A percentile compares a stretch with the other conserved stretches of the same genome.
Evolutionary conservation across 2,797 vertebrate species (phyloP).

Genomic region (Antennarius maculatus): DNA sequence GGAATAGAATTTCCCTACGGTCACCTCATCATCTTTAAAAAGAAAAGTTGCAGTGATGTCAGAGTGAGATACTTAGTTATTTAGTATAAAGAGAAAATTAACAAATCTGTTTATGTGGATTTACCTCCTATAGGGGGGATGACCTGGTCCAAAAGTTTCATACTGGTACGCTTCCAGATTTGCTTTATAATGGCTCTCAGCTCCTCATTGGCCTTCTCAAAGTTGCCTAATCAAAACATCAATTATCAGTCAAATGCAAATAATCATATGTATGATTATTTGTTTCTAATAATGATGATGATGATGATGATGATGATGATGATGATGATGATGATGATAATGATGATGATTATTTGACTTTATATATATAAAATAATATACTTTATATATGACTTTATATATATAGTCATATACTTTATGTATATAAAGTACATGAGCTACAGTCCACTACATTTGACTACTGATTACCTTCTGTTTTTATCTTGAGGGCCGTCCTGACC

Average conservation of each 20-base stretch:
- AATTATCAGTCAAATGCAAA: background rate
- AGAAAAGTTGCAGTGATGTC: slow-evolving; percentile 18
- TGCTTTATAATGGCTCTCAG: slow-evolving; percentile 95
- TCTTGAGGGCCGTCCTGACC: slow-evolving; percentile 96
- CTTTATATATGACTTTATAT: background rate
- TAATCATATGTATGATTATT: background rate
- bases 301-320: too few relatives aligned
- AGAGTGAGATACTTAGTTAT: background rate
- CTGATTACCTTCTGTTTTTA: slow-evolving; percentile 94
- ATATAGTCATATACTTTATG: slow-evolving; percentile 2
- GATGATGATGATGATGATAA: too few relatives aligned
- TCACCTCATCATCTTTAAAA: slow-evolving; percentile 95
- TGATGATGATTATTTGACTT: too few relatives aligned
- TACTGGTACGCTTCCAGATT: slow-evolving; percentile 99
- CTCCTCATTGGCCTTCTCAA: slow-evolving; percentile 97
- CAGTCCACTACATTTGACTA: background rate
- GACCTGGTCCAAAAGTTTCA: slow-evolving; percentile 98
- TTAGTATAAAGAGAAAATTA: background rate
- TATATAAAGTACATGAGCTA: background rate
- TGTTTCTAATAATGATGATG: too few relatives aligned
- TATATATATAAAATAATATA: too few relatives aligned
- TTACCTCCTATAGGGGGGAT: slow-evolving; percentile 97
- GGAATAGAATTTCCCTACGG: slow-evolving; percentile 98
- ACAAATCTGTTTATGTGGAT: too few relatives aligned
- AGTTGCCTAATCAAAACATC: slow-evolving; percentile 86